Conservation (phyloP, 2,888 invertebrate genomes). For the Malachius bipustulatus region DNA sequence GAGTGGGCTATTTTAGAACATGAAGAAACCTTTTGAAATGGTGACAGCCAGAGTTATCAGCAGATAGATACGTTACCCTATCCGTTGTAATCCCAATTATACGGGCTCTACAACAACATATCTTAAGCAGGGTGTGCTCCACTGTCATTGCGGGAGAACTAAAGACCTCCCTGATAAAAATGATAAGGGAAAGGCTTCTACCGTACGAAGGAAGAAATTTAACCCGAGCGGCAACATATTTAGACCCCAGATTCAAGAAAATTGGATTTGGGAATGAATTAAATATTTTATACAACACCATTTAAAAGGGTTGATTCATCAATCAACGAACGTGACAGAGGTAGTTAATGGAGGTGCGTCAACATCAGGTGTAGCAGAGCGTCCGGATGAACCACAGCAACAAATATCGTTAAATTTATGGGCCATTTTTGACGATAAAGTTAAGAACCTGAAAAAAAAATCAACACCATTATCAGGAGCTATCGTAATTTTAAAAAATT, state of each 20-base stretch:
- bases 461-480: background rate
- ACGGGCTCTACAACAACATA: background rate
- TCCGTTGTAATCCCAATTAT: background rate
- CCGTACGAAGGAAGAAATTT: constrained; percentile 1
- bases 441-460: background rate
- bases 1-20: too few species aligned
- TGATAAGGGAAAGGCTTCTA: background rate
- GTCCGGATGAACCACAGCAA: background rate
- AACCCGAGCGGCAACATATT: constrained; percentile 1
- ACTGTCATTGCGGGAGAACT: background rate
- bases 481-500: background rate
- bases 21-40: too few species aligned
- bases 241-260: background rate
- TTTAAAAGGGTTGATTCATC: background rate
- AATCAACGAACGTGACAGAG: constrained; percentile 1
- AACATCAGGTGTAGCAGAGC: background rate
- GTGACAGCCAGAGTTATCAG: too few species aligned
- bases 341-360: background rate
- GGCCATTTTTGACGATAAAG: background rate
- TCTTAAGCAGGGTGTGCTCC: background rate
- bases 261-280: background rate
- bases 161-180: background rate
- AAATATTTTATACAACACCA: constrained; percentile 1
- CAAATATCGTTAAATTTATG: background rate
- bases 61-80: background rate